Percentiles rank a stretch among this genome's conserved stretches.
Conservation (phyloP, 2,113 vertebrate genomes). For the Dissostichus mawsoni region DNA sequence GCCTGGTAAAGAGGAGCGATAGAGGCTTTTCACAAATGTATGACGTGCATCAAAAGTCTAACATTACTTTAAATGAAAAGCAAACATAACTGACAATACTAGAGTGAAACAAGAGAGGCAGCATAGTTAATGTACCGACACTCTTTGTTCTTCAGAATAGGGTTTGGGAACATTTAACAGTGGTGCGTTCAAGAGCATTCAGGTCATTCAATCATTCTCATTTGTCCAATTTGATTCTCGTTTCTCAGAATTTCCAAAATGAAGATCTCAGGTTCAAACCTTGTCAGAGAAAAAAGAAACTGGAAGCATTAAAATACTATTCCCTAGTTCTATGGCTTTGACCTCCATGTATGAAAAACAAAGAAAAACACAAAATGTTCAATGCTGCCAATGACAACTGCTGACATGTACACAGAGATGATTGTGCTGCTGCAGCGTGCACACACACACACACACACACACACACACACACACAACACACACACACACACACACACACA, state of each 20-base stretch:
- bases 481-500: neutral
- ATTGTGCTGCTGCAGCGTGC: slow-evolving; percentile 13
- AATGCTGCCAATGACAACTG: slow-evolving; percentile 11
- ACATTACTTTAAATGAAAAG: neutral
- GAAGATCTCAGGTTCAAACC: neutral
- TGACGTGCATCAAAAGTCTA: neutral
- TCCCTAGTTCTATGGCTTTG: neutral
- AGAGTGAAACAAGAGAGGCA: slow-evolving; percentile 30
- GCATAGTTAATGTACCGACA: slow-evolving; percentile 10
- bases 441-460: neutral
- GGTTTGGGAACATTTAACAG: neutral
- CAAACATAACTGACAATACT: neutral
- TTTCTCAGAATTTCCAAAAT: neutral
- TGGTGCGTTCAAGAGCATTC: neutral
- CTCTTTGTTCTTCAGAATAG: slow-evolving; percentile 5
- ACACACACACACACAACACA: slow-evolving; percentile 4
- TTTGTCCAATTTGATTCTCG: neutral
- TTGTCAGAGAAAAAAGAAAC: neutral
- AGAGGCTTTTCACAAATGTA: neutral
- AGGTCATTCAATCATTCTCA: neutral
- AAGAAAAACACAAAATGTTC: neutral
- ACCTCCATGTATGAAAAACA: neutral
- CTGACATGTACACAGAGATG: neutral
- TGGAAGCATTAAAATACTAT: neutral
- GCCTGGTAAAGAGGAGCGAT: neutral